Base-by-base conservation (phyloP, 1,140 invertebrate genomes). In the Camponotus pennsylvanicus region DNA sequence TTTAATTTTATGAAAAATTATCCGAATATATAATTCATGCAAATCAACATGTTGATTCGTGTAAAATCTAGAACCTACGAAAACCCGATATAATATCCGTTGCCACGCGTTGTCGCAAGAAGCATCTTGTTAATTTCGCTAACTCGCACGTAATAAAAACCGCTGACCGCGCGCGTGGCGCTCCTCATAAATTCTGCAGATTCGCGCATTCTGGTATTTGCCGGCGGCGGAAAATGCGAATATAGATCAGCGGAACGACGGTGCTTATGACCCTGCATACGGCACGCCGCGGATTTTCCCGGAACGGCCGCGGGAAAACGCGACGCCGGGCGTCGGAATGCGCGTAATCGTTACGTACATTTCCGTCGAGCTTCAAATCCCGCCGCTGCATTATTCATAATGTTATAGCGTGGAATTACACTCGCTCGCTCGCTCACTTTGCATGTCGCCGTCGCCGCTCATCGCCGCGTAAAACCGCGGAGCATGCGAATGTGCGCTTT, bases 381-480 rank as follows among this genome's bases (percentile, higher is more conserved):
- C 42, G 32, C 34, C 18, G 40, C 45, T 87, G 78, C 86, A 88
- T 88, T 88, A 88, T 66, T 88, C 86, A 52, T 84, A 84, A 88
- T 79, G 57, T 55, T 86, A 75, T 84, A 71, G 79, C 64, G 86
- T 32, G 64, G 73, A 76, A 57, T 87, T 77, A 69, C 66, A 75
- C 55, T 18, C 69, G 69, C 67, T 42, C 52, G 79, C 57, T 59
- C 45, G 69, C 55, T 83, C 45, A 52, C 66, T 79, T 86, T 88
- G 82, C 75, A 79, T 79, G 75, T 63, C 57, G 63, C 40, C 73
- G 40, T 21, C 71, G 57, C 61, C 45, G 71, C 45, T 57, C 73
- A 45, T 78, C 49, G 69, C 42, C 27, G 78, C 79, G 79, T 88
- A 77, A 88, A 88, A 84, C 86, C 57, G 55, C 69, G 69, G 49